Base-by-base conservation (phyloP, 2,888 invertebrate species). In the Abscondita cerata region DNA sequence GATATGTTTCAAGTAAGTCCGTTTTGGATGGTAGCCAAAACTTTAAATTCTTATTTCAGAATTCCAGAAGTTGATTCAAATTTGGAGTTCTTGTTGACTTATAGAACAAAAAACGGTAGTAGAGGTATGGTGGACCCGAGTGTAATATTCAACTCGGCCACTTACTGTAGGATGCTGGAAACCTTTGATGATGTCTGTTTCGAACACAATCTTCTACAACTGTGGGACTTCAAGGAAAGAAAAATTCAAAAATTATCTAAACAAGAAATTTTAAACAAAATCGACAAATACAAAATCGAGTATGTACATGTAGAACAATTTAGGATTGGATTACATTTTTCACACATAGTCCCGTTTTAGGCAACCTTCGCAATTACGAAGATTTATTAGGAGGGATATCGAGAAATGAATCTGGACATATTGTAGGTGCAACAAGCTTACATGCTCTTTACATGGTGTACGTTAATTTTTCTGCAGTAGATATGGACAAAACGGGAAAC, bases 401-500 rank as follows among this genome's bases (percentile, higher is more conserved):
- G 59, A 80, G 77, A 68, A 87, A 91, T 76, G 78, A 81, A 62
- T 80, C 80, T 48, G 90, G 89, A 3, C 82, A 85, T 70, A 85
- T 92, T 61, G 79, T 89, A 20, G 78, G 83, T 34, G 92, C 91
- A 9, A 83, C 79, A 69, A 85, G 89, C 52, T 72, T 91, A 1
- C 80, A 87, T 66, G 82, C 87, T 31, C 81, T 84, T 50, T 90
- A 89, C 87, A 85, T 85, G 72, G 82, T 87, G 16, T 81, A 84
- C 67, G 85, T 90, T 0, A 89, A 91, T 79, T 90, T 90, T 82
- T 84, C 88, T 1, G 81, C 83, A 54, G 84, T 89, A 13, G 84
- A 89, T 75, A 83, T 86, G 77, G 83, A 87, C 73, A 85, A 87
- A 79, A 83, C 85, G 51, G 90, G 90, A 58, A 91, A 90, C 76